A percentile compares a stretch with the other conserved stretches of the same genome.
Conservation (phyloP, 1,140 invertebrate genomes). For the Zaprionus davidi region DNA sequence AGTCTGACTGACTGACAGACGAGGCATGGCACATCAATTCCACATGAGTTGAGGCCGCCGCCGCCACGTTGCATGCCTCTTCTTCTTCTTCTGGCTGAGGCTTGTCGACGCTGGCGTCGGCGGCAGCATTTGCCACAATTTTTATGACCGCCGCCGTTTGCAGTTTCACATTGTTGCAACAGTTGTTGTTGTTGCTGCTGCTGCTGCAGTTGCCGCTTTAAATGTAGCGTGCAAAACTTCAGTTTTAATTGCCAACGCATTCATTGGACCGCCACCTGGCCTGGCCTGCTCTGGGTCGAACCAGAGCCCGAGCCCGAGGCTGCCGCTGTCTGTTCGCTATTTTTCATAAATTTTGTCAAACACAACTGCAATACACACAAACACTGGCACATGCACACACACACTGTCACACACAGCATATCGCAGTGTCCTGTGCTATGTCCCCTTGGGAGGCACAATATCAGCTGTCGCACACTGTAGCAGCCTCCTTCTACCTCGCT, state of each 20-base stretch:
- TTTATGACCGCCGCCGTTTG: slow-evolving; percentile 69
- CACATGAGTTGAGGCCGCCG: slow-evolving; percentile 72
- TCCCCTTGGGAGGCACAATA: slow-evolving; percentile 26
- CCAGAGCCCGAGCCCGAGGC: no score
- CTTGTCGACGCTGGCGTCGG: neutral
- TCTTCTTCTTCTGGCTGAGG: slow-evolving; percentile 13
- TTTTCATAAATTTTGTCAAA: slow-evolving; percentile 72
- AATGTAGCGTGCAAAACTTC: slow-evolving; percentile 81
- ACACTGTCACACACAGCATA: neutral
- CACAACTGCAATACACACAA: neutral
- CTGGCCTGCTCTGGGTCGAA: neutral
- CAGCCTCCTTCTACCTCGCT: slow-evolving; percentile 9
- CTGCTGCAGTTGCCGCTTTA: slow-evolving; percentile 66
- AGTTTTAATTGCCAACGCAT: slow-evolving; percentile 80
- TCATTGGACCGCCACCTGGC: slow-evolving; percentile 73
- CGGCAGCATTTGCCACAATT: slow-evolving; percentile 68
- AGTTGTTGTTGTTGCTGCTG: slow-evolving; percentile 22
- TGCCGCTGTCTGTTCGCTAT: slow-evolving; percentile 13
- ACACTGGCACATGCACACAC: slow-evolving; percentile 37
- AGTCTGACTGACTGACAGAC: slow-evolving; percentile 58
- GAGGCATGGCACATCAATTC: slow-evolving; percentile 80
- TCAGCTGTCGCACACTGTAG: slow-evolving; percentile 36
- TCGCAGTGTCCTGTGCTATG: slow-evolving; percentile 3
- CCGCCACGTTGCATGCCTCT: slow-evolving; percentile 41
- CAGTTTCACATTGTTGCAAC: slow-evolving; percentile 74